Conservation (phyloP, 2,113 vertebrate species). For the Microtus montanus region DNA sequence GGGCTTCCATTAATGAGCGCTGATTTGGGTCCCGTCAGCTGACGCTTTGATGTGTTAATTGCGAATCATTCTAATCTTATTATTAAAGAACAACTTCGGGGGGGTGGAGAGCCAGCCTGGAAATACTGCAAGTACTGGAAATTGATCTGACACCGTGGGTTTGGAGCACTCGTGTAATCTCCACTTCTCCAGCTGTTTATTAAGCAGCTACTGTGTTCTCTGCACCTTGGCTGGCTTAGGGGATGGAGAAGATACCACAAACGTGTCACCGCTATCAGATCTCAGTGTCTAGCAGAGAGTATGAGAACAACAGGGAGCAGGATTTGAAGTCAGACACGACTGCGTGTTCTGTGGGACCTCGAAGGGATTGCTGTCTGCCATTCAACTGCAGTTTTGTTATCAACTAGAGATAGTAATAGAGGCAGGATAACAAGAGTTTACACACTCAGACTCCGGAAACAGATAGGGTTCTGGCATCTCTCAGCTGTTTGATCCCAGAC, state of each 20-base stretch:
- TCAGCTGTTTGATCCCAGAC: not conserved
- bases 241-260: not conserved
- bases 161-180: not conserved
- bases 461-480: not conserved
- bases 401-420: not conserved
- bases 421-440: not conserved
- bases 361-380: not conserved
- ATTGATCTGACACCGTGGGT: slow-evolving; percentile 8
- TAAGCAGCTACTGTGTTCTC: not conserved
- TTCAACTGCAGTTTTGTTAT: not conserved
- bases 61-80: slow-evolving; percentile 53
- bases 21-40: slow-evolving; percentile 23
- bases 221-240: not conserved
- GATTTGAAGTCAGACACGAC: not conserved
- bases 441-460: not conserved
- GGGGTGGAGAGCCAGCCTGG: not conserved
- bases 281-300: not conserved
- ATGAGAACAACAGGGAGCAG: not conserved
- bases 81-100: slow-evolving; percentile 44
- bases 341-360: not conserved
- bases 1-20: slow-evolving; percentile 21
- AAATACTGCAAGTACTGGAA: slow-evolving; percentile 28
- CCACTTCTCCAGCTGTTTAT: not conserved
- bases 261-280: not conserved
- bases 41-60: slow-evolving; percentile 60